Base-by-base conservation (phyloP, 2,797 vertebrate genomes). In the Dermochelys coriacea region DNA sequence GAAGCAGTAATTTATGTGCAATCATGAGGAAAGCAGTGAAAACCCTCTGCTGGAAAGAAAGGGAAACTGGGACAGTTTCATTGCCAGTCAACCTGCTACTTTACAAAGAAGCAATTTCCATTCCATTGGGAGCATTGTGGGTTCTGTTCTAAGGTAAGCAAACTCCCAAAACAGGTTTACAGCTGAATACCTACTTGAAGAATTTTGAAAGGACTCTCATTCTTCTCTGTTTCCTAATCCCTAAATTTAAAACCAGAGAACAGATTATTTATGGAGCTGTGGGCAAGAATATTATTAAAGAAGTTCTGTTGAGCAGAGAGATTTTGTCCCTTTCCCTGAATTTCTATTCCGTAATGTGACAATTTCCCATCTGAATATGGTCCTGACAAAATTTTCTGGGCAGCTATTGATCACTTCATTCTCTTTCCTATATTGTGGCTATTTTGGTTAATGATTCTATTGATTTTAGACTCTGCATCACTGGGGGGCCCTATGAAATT, bases 11-110 rank as follows among this genome's bases (percentile, higher is more conserved):
- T 97, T 97, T 97, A 96, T 96, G 59, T 96, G 94, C 74, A 95
- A 82, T 97, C 97, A 95, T 93, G 84, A 97, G 86, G 85, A 97
- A 97, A 97, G 19, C 86, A 94, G 88, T 97, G 93, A 96, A 94
- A 94, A 92, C 27, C 59, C 86, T 87, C 91, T 96, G 92, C 79
- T 96, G 94, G 90, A 96, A 94, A 94, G 88, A 95, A 91, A 82
- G 71, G 54, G 61, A 95, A 95, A 96, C 59, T 37, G n/a, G 93
- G 90, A 85, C 29, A 41, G 95, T 95, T 96, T 96, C 94, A 88
- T 54, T 93, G 88, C 80, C 47, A 86, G 84, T 93, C 55, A 95
- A 91, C 94, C 85, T 94, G 93, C 80, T 90, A 5, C 85, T 93
- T 95, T 87, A 92, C 93, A 95, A 93, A 96, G 82, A 49, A 68